Conservation (phyloP, 1,140 invertebrate species). For the Belonocnema kinseyi region DNA sequence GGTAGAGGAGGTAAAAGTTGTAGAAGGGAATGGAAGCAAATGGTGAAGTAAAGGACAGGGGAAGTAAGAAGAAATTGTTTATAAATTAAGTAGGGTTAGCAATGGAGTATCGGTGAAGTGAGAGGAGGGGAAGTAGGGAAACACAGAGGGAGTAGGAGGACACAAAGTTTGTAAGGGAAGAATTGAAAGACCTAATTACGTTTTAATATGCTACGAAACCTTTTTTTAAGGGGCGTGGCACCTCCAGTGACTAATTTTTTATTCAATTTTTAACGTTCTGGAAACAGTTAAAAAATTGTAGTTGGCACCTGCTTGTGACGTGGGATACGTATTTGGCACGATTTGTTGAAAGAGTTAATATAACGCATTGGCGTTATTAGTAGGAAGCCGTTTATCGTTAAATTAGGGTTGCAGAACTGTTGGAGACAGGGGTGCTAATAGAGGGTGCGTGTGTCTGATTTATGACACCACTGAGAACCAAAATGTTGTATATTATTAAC, state of each 20-base stretch:
- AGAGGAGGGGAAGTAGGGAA: too few relatives aligned
- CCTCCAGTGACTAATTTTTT: neutral
- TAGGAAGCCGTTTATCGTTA: conserved; percentile 64
- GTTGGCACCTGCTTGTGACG: neutral
- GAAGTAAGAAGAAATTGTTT: too few relatives aligned
- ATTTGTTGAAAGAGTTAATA: conserved; percentile 41
- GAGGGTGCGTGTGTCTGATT: conserved; percentile 69
- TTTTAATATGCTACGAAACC: too few relatives aligned
- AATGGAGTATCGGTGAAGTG: too few relatives aligned
- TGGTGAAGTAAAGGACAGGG: too few relatives aligned
- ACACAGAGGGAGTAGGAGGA: too few relatives aligned
- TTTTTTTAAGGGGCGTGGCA: too few relatives aligned
- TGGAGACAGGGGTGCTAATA: conserved; percentile 66
- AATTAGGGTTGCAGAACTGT: conserved; percentile 64
- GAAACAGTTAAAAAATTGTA: neutral
- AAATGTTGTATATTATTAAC: conserved; percentile 32
- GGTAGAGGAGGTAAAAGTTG: too few relatives aligned
- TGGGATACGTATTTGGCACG: neutral
- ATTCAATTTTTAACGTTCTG: neutral
- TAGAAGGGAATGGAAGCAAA: too few relatives aligned
- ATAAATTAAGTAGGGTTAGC: too few relatives aligned
- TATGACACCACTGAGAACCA: conserved; percentile 55
- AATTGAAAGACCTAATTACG: too few relatives aligned
- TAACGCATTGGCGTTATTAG: conserved; percentile 60
- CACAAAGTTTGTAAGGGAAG: too few relatives aligned